phyloP scores from a whole-genome alignment of 2,797 vertebrate genomes.

The Microctenopoma steveboyesi region DNA sequence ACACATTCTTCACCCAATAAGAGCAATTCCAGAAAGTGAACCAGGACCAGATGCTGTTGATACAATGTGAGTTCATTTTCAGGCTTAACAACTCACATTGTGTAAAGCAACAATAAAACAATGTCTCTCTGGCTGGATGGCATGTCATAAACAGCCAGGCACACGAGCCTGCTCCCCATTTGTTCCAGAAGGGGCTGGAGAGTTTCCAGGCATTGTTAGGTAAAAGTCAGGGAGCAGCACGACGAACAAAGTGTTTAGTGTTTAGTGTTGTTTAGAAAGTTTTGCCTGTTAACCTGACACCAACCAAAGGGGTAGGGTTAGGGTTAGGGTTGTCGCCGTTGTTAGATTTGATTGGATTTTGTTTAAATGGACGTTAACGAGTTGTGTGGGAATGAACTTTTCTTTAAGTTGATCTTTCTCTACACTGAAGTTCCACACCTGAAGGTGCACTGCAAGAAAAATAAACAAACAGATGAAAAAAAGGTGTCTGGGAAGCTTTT shows the following conservation, averaged over 20 bases:
- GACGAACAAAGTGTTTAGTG: neutral
- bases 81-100: conserved; percentile 64
- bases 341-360: too few species aligned
- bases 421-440: too few species aligned
- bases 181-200: conserved; percentile 30
- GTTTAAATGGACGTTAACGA: too few species aligned
- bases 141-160: conserved; percentile 40
- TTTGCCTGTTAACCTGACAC: too few species aligned
- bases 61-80: conserved; percentile 56
- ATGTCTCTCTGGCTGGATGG: conserved; percentile 52
- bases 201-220: conserved; percentile 56
- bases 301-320: neutral
- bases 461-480: too few species aligned
- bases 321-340: too few species aligned
- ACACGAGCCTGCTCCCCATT: conserved; percentile 8
- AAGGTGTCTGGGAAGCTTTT: too few species aligned
- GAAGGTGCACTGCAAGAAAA: too few species aligned
- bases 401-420: too few species aligned
- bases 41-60: conserved; percentile 55
- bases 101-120: conserved; percentile 68
- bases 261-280: too few species aligned
- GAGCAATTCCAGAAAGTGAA: conserved; percentile 28
- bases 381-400: too few species aligned
- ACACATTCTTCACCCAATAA: conserved; percentile 12
- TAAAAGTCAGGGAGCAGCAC: conserved; percentile 12